Conservation (phyloP, 2,888 invertebrate species). For the Microchrysa polita region DNA sequence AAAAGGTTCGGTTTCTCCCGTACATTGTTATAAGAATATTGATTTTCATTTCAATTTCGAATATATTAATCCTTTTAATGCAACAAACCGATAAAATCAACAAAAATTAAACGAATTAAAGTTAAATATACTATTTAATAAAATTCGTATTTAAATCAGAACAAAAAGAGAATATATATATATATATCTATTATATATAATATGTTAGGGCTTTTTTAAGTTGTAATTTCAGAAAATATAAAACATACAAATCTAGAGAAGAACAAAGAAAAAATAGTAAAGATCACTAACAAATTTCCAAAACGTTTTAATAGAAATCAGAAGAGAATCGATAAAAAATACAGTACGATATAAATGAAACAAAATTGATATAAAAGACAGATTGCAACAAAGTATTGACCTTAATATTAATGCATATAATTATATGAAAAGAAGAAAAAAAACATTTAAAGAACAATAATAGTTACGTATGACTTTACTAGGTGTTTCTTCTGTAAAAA, state of each 20-base stretch:
- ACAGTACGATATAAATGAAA: too few relatives aligned
- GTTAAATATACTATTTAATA: neutral
- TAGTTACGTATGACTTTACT: constrained; percentile 50
- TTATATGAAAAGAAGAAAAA: constrained; percentile 23
- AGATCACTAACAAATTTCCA: constrained; percentile 22
- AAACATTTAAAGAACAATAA: constrained; percentile 50
- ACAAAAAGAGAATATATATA: constrained; percentile 11
- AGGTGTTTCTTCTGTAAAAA: constrained; percentile 49
- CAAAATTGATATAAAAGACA: constrained; percentile 2
- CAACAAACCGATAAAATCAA: constrained; percentile 13
- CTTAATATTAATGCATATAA: constrained; percentile 16
- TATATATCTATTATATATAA: too few relatives aligned
- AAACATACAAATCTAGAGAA: constrained; percentile 2
- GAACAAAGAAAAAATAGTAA: constrained; percentile 23
- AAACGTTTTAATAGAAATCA: constrained; percentile 21
- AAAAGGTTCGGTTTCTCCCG: neutral
- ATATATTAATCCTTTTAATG: constrained; percentile 26
- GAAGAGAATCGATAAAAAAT: constrained; percentile 1
- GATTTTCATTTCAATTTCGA: constrained; percentile 6
- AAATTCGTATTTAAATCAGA: constrained; percentile 25
- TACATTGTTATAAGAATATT: neutral
- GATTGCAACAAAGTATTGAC: constrained; percentile 31
- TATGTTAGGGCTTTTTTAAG: constrained; percentile 29
- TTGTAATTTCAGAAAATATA: neutral
- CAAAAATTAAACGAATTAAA: too few relatives aligned